Conservation (phyloP, 1,140 invertebrate species). For the Leptopilina clavipes region DNA sequence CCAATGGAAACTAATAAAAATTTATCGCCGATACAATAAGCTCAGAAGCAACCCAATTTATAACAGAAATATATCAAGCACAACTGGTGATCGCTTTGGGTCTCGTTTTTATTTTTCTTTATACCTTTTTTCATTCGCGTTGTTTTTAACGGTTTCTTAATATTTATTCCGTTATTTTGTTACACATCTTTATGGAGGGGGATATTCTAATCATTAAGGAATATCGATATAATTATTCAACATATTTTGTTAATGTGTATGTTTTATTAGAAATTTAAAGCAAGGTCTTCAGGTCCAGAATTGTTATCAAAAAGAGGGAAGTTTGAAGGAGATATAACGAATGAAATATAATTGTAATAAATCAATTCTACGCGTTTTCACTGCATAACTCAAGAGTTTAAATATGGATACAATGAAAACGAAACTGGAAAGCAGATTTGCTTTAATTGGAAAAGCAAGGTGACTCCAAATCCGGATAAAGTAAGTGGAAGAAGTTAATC, state of each 20-base stretch:
- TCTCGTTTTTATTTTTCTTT: not conserved
- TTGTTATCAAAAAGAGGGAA: no score
- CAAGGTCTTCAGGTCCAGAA: no score
- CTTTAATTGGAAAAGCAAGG: slow-evolving; percentile 16
- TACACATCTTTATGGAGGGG: no score
- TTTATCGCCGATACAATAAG: slow-evolving; percentile 32
- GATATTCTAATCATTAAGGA: no score
- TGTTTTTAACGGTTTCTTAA: no score
- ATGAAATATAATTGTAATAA: not conserved
- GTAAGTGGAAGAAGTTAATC: slow-evolving; percentile 16
- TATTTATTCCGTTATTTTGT: no score
- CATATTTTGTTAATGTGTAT: no score
- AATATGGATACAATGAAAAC: slow-evolving; percentile 17
- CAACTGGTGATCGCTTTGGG: not conserved
- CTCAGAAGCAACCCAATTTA: slow-evolving; percentile 20
- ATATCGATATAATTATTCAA: no score
- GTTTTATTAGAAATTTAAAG: no score
- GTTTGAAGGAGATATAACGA: not conserved
- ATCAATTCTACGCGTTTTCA: not conserved
- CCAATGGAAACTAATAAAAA: slow-evolving; percentile 30
- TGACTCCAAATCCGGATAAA: slow-evolving; percentile 19
- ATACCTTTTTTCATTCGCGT: not conserved
- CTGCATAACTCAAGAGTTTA: not conserved
- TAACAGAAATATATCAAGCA: not conserved
- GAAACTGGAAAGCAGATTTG: not conserved